Conservation (phyloP, 2,888 invertebrate genomes). For the Macrosoma leucophasiata region DNA sequence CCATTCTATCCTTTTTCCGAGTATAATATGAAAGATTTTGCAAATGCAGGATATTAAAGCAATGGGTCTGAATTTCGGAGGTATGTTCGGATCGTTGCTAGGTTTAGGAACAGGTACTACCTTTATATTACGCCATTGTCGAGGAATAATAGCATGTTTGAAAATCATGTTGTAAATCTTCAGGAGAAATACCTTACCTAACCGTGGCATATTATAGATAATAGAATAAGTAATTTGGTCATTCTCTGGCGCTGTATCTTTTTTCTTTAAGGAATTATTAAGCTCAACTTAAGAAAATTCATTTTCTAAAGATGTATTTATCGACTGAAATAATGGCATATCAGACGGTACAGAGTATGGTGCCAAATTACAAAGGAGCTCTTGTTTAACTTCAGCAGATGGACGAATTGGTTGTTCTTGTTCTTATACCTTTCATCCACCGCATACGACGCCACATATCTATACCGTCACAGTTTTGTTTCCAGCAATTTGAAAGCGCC, state of each 20-base stretch:
- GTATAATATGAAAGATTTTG: constrained; percentile 8
- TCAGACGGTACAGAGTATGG: neutral
- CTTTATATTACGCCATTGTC: constrained; percentile 3
- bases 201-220: constrained; percentile 6
- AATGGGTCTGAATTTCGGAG: neutral
- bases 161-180: constrained; percentile 5
- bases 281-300: constrained; percentile 1
- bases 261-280: constrained; percentile 2
- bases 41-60: too few relatives aligned
- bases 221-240: neutral
- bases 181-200: constrained; percentile 1
- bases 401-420: too few relatives aligned
- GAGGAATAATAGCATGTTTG: constrained; percentile 1
- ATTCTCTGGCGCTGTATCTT: constrained; percentile 2
- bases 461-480: constrained; percentile 10
- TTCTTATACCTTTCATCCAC: constrained; percentile 16
- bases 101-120: constrained; percentile 2
- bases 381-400: neutral
- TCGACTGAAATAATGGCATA: neutral
- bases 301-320: neutral
- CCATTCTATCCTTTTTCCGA: constrained; percentile 4
- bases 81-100: too few relatives aligned
- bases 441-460: too few relatives aligned
- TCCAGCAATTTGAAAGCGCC: constrained; percentile 2
- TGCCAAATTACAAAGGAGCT: too few relatives aligned